phyloP scores from a whole-genome alignment of 2,888 invertebrate species.

The Nomada flava region DNA sequence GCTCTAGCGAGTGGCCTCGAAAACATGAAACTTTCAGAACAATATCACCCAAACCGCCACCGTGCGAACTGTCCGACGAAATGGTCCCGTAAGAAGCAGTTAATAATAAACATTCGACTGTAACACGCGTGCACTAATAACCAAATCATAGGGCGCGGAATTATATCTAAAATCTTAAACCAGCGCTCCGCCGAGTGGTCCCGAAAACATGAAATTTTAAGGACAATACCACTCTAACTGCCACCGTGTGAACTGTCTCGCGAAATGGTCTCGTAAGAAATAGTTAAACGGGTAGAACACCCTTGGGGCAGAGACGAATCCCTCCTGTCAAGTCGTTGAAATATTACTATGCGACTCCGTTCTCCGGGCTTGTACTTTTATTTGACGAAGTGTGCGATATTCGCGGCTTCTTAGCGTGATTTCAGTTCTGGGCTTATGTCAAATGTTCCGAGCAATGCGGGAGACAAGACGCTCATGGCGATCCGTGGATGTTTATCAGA shows the following conservation, averaged over 20 bases:
- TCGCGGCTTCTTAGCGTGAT: constrained; percentile 27
- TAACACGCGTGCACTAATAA: too few relatives aligned
- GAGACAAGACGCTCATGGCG: neutral
- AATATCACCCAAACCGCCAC: too few relatives aligned
- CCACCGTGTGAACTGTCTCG: constrained; percentile 7
- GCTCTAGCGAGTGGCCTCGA: too few relatives aligned
- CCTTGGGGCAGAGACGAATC: constrained; percentile 6
- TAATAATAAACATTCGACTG: too few relatives aligned
- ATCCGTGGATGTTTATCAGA: constrained; percentile 9
- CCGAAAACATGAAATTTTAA: constrained; percentile 7
- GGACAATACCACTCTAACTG: neutral
- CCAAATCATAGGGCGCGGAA: too few relatives aligned
- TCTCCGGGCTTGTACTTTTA: constrained; percentile 3
- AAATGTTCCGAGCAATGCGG: neutral
- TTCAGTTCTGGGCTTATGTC: constrained; percentile 10
- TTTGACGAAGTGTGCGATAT: constrained; percentile 8
- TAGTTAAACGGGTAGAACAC: constrained; percentile 39
- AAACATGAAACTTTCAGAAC: too few relatives aligned
- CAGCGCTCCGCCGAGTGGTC: neutral
- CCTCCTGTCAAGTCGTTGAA: constrained; percentile 13
- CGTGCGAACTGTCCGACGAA: too few relatives aligned
- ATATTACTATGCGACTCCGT: constrained; percentile 29
- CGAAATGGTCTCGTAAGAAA: constrained; percentile 32
- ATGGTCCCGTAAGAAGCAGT: too few relatives aligned
- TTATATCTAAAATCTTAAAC: too few relatives aligned